Conservation (phyloP, 2,797 vertebrate species). For the Sebastes matsubarae region DNA sequence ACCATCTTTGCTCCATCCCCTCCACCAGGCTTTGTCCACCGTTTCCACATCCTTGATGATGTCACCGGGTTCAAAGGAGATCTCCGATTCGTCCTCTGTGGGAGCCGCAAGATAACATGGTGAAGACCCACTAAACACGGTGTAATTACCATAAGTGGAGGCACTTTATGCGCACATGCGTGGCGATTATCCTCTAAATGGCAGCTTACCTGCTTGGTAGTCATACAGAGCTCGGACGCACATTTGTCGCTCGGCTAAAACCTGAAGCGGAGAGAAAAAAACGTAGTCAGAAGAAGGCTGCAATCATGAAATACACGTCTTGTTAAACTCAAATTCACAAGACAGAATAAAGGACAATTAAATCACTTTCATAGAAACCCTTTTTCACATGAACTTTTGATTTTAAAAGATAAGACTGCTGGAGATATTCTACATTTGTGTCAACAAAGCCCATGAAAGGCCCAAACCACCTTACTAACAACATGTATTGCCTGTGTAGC, state of each 20-base stretch:
- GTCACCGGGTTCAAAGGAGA: conserved; percentile 85
- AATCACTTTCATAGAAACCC: neutral
- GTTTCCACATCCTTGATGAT: conserved; percentile 84
- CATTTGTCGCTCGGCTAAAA: conserved; percentile 69
- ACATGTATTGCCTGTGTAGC: neutral
- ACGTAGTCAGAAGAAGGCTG: conserved; percentile 28
- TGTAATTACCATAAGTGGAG: conserved; percentile 63
- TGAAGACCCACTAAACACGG: conserved; percentile 68
- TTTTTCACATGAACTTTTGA: neutral
- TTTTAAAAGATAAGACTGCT: neutral
- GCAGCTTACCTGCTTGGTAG: conserved; percentile 84
- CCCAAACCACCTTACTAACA: neutral
- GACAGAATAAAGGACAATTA: neutral
- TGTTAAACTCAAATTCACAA: neutral
- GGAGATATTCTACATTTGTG: neutral
- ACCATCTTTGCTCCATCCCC: conserved; percentile 84
- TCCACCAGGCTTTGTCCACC: conserved; percentile 86
- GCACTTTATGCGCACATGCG: conserved; percentile 59
- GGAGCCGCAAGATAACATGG: conserved; percentile 63
- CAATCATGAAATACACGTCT: conserved; percentile 26
- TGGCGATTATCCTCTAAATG: conserved; percentile 59
- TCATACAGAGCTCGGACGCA: conserved; percentile 84
- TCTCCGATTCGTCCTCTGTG: conserved; percentile 84
- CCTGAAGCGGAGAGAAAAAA: conserved; percentile 59
- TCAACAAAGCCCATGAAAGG: neutral